These are phyloP conservation scores for Hippocampus mohnikei DNA, from an alignment of 2,113 vertebrate species.

Conservation along the genomic window DNA sequence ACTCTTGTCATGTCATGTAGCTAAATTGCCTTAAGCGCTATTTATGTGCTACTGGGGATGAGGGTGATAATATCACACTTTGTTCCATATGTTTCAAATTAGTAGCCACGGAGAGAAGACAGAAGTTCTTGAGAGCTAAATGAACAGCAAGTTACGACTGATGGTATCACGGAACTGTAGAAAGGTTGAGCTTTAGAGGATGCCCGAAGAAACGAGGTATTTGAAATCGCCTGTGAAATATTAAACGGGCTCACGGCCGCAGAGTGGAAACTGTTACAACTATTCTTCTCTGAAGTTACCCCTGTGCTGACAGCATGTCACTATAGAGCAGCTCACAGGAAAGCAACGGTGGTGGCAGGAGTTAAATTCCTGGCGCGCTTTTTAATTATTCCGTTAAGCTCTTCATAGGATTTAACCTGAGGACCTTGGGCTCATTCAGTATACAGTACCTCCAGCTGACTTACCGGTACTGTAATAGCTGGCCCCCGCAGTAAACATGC, in stretches of 20 bases:
- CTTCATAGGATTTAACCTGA: conserved; percentile 31
- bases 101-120: conserved; percentile 9
- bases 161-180: conserved; percentile 27
- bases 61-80: conserved; percentile 11
- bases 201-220: conserved; percentile 25
- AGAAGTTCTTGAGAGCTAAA: conserved; percentile 20
- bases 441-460: conserved; percentile 8
- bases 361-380: conserved; percentile 29
- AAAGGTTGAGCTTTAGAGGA: conserved; percentile 16
- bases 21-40: background rate
- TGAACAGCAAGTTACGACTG: conserved; percentile 24
- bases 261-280: conserved; percentile 16
- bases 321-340: background rate
- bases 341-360: conserved; percentile 18
- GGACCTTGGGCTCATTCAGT: conserved; percentile 23
- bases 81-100: conserved; percentile 14
- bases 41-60: conserved; percentile 20
- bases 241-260: conserved; percentile 42
- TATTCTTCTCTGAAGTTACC: background rate
- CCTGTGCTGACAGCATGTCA: conserved; percentile 11
- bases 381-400: conserved; percentile 37
- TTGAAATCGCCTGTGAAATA: conserved; percentile 42
- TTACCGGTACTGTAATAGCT: conserved; percentile 1
- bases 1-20: conserved; percentile 3
- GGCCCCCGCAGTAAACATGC: background rate